phyloP scores from a whole-genome alignment of 2,797 vertebrate genomes.

The Melanotaenia boesemani region DNA sequence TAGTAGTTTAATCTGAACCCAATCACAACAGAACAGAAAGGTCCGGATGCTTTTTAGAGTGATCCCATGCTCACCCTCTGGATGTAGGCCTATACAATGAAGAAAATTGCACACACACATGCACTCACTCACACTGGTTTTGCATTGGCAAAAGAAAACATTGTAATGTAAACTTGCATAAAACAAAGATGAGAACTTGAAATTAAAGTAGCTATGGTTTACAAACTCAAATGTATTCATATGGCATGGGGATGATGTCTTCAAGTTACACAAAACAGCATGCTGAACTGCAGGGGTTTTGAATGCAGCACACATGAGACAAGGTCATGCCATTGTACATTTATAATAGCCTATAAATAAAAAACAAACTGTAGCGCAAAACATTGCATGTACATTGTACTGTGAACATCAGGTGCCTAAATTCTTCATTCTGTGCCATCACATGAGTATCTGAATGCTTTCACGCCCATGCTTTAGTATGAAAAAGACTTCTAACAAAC shows the following conservation, averaged over 20 bases:
- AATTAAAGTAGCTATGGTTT: constrained; percentile 34
- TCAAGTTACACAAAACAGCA: constrained; percentile 58
- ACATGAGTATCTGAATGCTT: neutral
- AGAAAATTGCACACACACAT: constrained; percentile 14
- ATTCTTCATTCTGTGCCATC: neutral
- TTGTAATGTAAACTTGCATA: constrained; percentile 27
- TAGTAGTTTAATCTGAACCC: constrained; percentile 73
- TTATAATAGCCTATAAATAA: constrained; percentile 36
- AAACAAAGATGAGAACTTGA: constrained; percentile 29
- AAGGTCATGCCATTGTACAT: constrained; percentile 34
- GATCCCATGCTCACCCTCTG: constrained; percentile 60
- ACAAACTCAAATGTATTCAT: constrained; percentile 36
- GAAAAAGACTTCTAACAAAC: neutral
- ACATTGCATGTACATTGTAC: neutral
- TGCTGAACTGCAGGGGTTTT: constrained; percentile 30
- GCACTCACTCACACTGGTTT: neutral
- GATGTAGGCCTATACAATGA: constrained; percentile 37
- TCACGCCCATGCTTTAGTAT: neutral
- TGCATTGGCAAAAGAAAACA: constrained; percentile 15
- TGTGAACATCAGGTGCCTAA: neutral
- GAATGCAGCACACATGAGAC: constrained; percentile 41
- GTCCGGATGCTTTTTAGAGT: constrained; percentile 62
- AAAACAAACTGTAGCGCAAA: constrained; percentile 38
- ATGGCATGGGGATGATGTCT: constrained; percentile 23
- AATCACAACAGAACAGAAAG: constrained; percentile 78